Conservation (phyloP, 2,888 invertebrate genomes). For the Ischnus inquisitorius region DNA sequence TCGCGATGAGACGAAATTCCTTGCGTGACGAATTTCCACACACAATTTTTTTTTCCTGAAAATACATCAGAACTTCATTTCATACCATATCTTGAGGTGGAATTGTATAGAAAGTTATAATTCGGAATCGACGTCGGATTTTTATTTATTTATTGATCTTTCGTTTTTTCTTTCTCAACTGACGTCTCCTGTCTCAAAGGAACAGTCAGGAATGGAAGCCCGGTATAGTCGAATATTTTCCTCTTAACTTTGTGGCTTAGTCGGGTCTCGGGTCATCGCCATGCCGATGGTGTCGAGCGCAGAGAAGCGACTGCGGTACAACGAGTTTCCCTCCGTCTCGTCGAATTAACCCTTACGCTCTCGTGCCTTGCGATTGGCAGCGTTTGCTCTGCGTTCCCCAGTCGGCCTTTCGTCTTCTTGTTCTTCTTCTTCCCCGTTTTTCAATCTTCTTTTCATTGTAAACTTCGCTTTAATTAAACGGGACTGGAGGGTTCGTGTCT, state of each 20-base stretch:
- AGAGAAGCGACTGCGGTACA: neutral
- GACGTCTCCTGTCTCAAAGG: constrained; percentile 61
- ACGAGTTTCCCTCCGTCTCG: neutral
- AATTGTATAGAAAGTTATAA: no score
- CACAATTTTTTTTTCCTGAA: neutral
- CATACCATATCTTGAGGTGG: no score
- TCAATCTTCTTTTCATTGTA: neutral
- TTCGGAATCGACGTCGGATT: neutral
- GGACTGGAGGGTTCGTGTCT: neutral
- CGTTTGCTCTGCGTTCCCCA: neutral
- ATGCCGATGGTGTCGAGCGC: neutral
- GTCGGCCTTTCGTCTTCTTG: neutral
- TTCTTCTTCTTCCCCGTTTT: neutral
- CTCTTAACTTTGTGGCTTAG: constrained; percentile 73
- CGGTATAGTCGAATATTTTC: constrained; percentile 72
- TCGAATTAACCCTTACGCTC: constrained; percentile 34
- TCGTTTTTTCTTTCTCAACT: neutral
- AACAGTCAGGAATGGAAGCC: constrained; percentile 72
- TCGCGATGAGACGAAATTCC: neutral
- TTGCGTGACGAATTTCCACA: neutral
- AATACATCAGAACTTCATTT: neutral
- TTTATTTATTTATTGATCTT: neutral
- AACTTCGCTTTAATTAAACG: constrained; percentile 54
- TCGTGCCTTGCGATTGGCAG: neutral
- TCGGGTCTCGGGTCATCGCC: constrained; percentile 46